Evolutionary conservation across 2,797 vertebrate genomes (phyloP), one percentile per base, ranked within the genome.

Genomic region (Ctenochaetus hawaiiensis): DNA sequence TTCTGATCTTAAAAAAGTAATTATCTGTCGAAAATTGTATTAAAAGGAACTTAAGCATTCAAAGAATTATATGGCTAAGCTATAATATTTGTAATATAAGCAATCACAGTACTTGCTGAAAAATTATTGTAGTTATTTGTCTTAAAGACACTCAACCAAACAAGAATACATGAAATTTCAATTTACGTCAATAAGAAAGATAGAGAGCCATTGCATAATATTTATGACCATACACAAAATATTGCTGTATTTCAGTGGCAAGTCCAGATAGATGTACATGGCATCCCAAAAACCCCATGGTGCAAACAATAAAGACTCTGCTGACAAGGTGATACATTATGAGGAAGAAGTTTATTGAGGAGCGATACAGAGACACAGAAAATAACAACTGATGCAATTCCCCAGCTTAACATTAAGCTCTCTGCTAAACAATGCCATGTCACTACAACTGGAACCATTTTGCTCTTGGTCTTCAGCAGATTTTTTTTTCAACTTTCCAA

Each of bases 341-440:
- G 84, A 85, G 88, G 91, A 92, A 92, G 87, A 91, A 83, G 82
- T 94, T 95, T 95, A 95, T 95, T 95, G 90, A 93, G 90, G 89
- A 92, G 90, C 77, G 73, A 92, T 91, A 94, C 91, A 95, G 93
- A 92, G 91, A 94, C 92, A 95, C 94, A 91, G 90, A 93, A 94
- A 94, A 92, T 90, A 93, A 92, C 90, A 92, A 91, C 88, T 83
- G 90, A 90, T 93, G 91, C 90, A 92, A 86, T 91, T 94, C 75
- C 87, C 89, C 91, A 83, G 84, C 91, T 90, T 77, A 89, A 86
- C 78, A 79, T 84, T 82, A 82, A 77, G 78, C 81, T 82, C 84
- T 89, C 80, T 89, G 71, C 80, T 85, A 88, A 91, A 93, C 85
- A 82, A 78, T 83, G 64, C 74, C 78, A 75, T 82, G 73, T 82